Conservation (phyloP, 2,888 invertebrate species). For the Noctua pronuba region DNA sequence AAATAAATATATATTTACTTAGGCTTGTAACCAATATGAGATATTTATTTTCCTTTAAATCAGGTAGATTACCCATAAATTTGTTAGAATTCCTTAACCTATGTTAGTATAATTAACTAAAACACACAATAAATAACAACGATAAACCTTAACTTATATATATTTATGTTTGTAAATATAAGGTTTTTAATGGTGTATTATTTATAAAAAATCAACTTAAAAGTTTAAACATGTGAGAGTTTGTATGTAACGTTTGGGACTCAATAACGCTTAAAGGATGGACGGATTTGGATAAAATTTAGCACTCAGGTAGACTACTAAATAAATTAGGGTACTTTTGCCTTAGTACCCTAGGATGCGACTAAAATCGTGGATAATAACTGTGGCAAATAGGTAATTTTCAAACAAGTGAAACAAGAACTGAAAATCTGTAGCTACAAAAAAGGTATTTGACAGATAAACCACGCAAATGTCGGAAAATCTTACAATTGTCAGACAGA, state of each 20-base stretch:
- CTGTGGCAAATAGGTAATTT: neutral
- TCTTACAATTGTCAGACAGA: constrained; percentile 17
- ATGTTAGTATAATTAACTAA: no score
- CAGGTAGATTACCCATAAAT: no score
- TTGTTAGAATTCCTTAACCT: no score
- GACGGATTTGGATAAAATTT: neutral
- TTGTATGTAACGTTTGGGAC: no score
- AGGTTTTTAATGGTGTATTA: no score
- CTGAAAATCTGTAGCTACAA: neutral
- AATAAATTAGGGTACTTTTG: neutral
- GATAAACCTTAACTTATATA: no score
- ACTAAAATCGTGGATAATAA: neutral
- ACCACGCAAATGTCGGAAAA: neutral
- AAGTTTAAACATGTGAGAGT: no score
- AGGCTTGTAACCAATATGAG: neutral
- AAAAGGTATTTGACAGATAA: constrained; percentile 28
- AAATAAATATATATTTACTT: constrained; percentile 1
- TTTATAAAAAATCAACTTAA: no score
- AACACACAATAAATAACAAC: no score
- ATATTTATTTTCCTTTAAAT: no score
- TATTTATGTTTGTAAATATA: no score
- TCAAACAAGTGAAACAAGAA: neutral
- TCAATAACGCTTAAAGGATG: neutral
- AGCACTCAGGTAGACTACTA: neutral
- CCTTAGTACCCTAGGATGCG: neutral